Evolutionary conservation across 2,113 vertebrate species (phyloP).

Genomic region (Athene cunicularia): DNA sequence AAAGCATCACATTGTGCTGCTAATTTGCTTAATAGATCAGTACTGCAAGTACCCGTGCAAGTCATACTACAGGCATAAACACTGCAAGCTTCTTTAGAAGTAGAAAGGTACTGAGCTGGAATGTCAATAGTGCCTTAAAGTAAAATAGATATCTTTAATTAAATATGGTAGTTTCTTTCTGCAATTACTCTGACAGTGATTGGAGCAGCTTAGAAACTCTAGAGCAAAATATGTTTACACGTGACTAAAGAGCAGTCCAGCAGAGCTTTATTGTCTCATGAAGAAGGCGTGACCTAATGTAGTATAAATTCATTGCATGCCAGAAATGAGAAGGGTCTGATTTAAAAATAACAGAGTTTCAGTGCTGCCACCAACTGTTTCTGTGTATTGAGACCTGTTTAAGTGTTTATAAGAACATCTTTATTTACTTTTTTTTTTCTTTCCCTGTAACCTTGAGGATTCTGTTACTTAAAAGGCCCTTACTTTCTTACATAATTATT

Average conservation of each 20-base stretch:
- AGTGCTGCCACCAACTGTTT: background rate
- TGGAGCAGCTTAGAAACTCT: background rate
- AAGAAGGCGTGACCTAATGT: background rate
- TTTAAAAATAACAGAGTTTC: background rate
- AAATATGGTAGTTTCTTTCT: background rate
- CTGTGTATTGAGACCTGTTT: background rate
- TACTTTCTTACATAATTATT: background rate
- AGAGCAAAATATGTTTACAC: background rate
- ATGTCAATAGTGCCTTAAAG: background rate
- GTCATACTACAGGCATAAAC: background rate
- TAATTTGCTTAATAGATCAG: background rate
- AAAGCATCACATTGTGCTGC: background rate
- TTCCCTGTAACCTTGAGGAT: background rate
- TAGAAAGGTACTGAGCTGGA: background rate
- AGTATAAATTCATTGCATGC: background rate
- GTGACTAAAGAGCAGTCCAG: background rate
- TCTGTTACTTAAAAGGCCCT: background rate
- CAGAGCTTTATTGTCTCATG: background rate
- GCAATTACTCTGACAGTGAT: background rate
- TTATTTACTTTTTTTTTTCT: background rate
- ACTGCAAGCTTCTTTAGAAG: background rate
- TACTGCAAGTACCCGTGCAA: background rate
- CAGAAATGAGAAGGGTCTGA: background rate
- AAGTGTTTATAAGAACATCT: background rate
- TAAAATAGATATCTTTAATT: background rate